Conservation (phyloP, 2,113 vertebrate species). For the Glaucomys volans region DNA sequence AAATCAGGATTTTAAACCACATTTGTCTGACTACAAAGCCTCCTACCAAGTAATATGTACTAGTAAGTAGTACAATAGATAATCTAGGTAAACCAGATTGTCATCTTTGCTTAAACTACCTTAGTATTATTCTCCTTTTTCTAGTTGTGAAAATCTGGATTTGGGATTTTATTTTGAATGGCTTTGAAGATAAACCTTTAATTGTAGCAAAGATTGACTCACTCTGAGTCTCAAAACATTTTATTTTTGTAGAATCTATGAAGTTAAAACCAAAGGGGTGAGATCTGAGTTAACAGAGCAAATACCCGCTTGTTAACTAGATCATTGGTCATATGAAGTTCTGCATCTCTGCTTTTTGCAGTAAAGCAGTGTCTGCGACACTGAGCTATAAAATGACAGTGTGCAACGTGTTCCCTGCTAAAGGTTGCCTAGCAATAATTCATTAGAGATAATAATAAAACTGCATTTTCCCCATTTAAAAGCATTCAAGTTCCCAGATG, state of each 20-base stretch:
- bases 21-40: background rate
- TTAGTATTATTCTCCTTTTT: background rate
- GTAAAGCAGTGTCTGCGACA: background rate
- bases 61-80: background rate
- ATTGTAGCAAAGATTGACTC: background rate
- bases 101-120: background rate
- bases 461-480: background rate
- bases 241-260: background rate
- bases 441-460: conserved; percentile 55
- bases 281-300: conserved; percentile 18
- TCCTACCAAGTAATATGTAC: background rate
- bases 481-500: background rate
- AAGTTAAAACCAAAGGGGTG: background rate
- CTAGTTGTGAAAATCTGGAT: background rate
- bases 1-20: background rate
- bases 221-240: background rate
- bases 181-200: background rate
- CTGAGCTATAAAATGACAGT: conserved; percentile 22
- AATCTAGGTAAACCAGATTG: background rate
- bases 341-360: background rate
- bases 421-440: conserved; percentile 41
- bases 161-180: background rate
- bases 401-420: background rate
- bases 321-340: background rate
- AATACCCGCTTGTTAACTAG: background rate